These are phyloP conservation scores for Drosophila affinis DNA, from an alignment of 2,888 invertebrate species.

Conservation along the genomic window DNA sequence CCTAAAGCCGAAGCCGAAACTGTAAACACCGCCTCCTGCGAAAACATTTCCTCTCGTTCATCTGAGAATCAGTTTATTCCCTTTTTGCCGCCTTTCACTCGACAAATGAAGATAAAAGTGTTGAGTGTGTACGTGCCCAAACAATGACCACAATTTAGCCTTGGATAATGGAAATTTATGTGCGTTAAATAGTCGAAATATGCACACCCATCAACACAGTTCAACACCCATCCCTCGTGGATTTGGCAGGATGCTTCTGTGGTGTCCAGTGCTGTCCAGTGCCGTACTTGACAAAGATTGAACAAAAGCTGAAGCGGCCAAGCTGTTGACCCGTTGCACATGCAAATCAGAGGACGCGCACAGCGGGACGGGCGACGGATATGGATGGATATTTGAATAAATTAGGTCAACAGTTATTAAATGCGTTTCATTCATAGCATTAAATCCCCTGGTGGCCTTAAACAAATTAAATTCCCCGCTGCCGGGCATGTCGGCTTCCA, in stretches of 20 bases:
- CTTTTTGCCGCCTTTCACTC: slow-evolving; percentile 19
- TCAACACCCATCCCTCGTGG: background rate
- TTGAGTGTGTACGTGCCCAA: slow-evolving; percentile 21
- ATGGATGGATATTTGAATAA: slow-evolving; percentile 17
- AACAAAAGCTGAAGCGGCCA: slow-evolving; percentile 31
- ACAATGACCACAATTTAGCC: slow-evolving; percentile 36
- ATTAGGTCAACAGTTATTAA: slow-evolving; percentile 49
- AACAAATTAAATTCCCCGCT: slow-evolving; percentile 36
- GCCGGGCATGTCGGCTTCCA: slow-evolving; percentile 10
- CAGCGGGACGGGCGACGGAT: slow-evolving; percentile 3
- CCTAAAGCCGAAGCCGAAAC: background rate
- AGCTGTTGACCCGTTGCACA: slow-evolving; percentile 22
- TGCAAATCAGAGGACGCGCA: slow-evolving; percentile 26
- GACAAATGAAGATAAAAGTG: slow-evolving; percentile 14
- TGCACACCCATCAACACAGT: background rate
- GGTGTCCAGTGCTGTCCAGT: background rate
- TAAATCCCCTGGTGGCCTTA: slow-evolving; percentile 35
- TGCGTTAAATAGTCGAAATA: slow-evolving; percentile 30
- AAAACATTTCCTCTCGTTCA: background rate
- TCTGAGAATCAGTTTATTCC: slow-evolving; percentile 11
- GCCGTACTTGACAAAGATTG: slow-evolving; percentile 22
- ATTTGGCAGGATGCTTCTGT: background rate
- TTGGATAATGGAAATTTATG: slow-evolving; percentile 40
- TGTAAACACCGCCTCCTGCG: background rate
- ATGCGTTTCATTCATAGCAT: slow-evolving; percentile 52